Evolutionary conservation across 37 sponge, comb jelly and placozoan genomes (phyloP), one percentile per base, ranked within the genome.

Genomic region (Haliclona indistincta): DNA sequence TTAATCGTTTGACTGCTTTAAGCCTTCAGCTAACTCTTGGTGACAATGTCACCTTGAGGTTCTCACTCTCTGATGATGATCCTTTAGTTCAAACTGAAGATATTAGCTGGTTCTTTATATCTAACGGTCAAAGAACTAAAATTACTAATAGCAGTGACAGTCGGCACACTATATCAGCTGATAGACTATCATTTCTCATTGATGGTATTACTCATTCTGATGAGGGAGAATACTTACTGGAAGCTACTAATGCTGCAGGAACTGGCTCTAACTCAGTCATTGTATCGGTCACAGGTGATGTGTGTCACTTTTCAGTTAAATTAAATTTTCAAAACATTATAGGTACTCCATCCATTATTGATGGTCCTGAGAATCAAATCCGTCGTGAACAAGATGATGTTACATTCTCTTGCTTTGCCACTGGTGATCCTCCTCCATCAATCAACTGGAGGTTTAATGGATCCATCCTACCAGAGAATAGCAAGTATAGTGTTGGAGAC

Each of bases 191-290:
- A 25, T 26, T 58, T 26, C 26, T 58, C 6, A 58, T 58, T 58
- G 60, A 58, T 58, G 60, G 60, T 58, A n/a, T 58, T 20, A 58
- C 60, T 7, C 23, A 58, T n/a, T 25, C 60, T 58, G 60, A 58
- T 58, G 60, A 58, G n/a, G 60, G 60, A 58, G 60, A 58, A 20
- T 58, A 58, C 28, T n/a, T 58, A n/a, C n/a, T 58, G 28, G 6
- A 20, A 58, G 60, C 60, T 58, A 58, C 60, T 20, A 58, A 58
- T 20, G 60, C 11, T 25, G 60, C 60, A 6, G 60, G 60, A 20
- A 11, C 60, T 25, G 60, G 60, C 6, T 6, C 7, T n/a, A 26
- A 26, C 6, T 7, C 28, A 7, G 28, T 58, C n/a, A 26, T 58
- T 25, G 6, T 58, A n/a, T 25, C 26, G 26, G 28, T 58, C n/a